phyloP scores from a whole-genome alignment of 1,140 invertebrate species.

The Euschistus heros region DNA sequence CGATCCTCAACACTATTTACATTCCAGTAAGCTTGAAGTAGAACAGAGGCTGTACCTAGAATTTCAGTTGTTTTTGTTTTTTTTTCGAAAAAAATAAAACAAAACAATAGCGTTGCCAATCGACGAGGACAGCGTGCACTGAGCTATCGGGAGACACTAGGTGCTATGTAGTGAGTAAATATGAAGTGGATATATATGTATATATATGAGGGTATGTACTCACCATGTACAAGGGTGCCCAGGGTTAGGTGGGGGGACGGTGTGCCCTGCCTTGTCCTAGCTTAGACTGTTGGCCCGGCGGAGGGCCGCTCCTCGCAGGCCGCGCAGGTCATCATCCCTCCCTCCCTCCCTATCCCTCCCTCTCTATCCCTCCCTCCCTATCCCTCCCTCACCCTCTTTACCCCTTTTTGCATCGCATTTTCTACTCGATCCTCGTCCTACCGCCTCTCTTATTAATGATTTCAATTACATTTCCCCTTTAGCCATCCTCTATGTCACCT shows the following conservation, averaged over 20 bases:
- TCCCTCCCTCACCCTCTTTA: slow-evolving; percentile 1
- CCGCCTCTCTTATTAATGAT: slow-evolving; percentile 11
- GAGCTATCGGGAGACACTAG: too few species aligned
- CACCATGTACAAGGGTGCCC: slow-evolving; percentile 13
- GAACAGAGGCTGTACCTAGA: too few species aligned
- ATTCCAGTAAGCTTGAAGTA: too few species aligned
- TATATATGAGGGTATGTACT: background rate
- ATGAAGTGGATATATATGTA: too few species aligned
- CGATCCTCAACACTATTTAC: too few species aligned
- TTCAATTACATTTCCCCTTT: slow-evolving; percentile 15
- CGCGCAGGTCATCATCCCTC: background rate
- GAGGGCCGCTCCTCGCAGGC: background rate
- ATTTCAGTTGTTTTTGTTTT: too few species aligned
- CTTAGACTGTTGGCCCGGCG: background rate
- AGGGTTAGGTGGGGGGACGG: slow-evolving; percentile 14
- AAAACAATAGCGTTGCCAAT: too few species aligned
- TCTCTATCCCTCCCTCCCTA: background rate
- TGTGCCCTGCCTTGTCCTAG: background rate
- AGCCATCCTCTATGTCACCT: slow-evolving; percentile 8
- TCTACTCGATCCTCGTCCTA: background rate
- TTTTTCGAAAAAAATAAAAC: too few species aligned
- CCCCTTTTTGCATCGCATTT: background rate
- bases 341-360: background rate
- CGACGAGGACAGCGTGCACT: too few species aligned
- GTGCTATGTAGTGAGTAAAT: too few species aligned